Evolutionary conservation across 2,113 vertebrate species (phyloP).

Genomic region (Scomber colias): DNA sequence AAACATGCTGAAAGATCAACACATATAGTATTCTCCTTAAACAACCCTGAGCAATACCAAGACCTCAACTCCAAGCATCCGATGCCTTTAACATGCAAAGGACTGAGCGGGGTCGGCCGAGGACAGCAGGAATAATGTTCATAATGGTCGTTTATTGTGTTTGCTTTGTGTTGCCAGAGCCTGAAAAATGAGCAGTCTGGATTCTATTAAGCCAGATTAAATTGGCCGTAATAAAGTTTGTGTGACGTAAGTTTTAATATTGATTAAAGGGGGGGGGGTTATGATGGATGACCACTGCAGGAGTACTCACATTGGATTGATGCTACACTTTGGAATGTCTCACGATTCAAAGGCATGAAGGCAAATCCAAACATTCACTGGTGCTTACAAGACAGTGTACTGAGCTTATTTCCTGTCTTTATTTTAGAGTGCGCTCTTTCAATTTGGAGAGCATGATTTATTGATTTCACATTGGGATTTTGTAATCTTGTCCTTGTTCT

Average conservation of each 20-base stretch:
- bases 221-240: constrained; percentile 59
- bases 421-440: no score
- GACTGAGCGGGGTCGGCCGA: background rate
- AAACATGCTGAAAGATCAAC: background rate
- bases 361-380: no score
- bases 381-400: no score
- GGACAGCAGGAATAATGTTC: constrained; percentile 29
- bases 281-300: constrained; percentile 53
- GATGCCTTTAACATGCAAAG: background rate
- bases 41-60: background rate
- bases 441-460: no score
- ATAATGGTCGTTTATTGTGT: constrained; percentile 28
- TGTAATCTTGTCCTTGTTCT: no score
- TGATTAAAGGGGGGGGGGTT: constrained; percentile 43
- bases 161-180: constrained; percentile 35
- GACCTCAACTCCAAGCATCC: background rate
- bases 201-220: constrained; percentile 58
- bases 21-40: background rate
- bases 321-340: constrained; percentile 26
- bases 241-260: constrained; percentile 58
- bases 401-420: no score
- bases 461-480: no score
- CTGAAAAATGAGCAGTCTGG: constrained; percentile 50
- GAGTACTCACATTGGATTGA: constrained; percentile 44
- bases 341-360: no score